Evolutionary conservation across 2,113 vertebrate species (phyloP).

Genomic region (Guaruba guarouba): DNA sequence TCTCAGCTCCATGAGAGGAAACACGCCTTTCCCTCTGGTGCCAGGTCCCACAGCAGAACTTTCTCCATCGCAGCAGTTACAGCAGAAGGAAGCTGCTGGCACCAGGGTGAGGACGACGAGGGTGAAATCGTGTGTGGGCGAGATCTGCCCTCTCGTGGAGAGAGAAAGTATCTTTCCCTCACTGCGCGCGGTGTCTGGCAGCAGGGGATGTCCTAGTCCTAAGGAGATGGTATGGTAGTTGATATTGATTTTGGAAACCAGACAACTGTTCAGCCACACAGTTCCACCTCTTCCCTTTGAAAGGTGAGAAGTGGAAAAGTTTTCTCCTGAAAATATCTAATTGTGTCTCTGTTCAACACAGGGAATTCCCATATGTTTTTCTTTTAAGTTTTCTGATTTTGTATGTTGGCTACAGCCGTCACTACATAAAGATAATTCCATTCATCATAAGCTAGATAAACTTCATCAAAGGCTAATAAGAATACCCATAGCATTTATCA

Average conservation of each 20-base stretch:
- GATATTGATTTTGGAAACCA: not conserved
- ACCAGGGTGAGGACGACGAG: not conserved
- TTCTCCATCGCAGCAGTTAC: not conserved
- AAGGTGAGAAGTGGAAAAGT: not conserved
- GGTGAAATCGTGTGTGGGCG: not conserved
- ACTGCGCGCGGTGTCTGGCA: not conserved
- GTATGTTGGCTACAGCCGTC: not conserved
- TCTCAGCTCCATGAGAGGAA: not conserved
- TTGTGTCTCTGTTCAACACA: not conserved
- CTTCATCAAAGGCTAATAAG: not conserved
- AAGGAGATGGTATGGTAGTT: not conserved
- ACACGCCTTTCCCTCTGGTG: not conserved
- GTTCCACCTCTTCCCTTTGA: not conserved
- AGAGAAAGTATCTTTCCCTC: slow-evolving; percentile 11
- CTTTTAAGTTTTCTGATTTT: not conserved
- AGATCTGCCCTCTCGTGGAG: slow-evolving; percentile 74
- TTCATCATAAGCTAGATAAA: not conserved
- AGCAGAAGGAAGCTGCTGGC: not conserved
- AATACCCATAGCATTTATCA: not conserved
- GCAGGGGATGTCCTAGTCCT: not conserved
- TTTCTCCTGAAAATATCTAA: not conserved
- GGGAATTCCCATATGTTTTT: not conserved
- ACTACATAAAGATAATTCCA: not conserved
- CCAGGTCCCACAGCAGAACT: not conserved
- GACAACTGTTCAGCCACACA: not conserved